Percentiles rank a stretch among this genome's conserved stretches.
Conservation (phyloP, 2,888 invertebrate species). For the Andrena hattorfiana region DNA sequence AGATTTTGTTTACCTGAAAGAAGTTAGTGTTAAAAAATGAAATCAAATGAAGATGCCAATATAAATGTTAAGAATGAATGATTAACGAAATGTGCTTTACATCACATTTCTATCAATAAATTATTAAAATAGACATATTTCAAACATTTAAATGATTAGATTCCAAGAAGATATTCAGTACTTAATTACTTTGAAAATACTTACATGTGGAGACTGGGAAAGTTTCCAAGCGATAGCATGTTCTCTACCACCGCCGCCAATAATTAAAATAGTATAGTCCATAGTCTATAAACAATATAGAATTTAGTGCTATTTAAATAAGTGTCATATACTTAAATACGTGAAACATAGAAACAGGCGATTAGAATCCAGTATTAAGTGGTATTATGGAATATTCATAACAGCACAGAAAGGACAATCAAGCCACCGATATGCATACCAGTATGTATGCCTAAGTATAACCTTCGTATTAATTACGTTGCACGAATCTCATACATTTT, state of each 20-base stretch:
- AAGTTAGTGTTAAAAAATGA: conserved; percentile 16
- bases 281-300: conserved; percentile 61
- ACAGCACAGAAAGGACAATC: neutral
- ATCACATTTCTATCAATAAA: neutral
- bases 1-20: conserved; percentile 89
- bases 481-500: neutral
- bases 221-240: conserved; percentile 98
- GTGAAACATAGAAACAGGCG: neutral
- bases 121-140: neutral
- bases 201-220: conserved; percentile 89
- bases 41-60: neutral
- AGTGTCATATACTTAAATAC: too few relatives aligned
- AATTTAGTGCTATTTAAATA: neutral
- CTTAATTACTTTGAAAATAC: conserved; percentile 33
- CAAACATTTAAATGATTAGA: neutral
- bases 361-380: neutral
- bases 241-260: conserved; percentile 98
- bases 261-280: conserved; percentile 89
- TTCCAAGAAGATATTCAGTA: conserved; percentile 1
- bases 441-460: conserved; percentile 11
- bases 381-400: neutral
- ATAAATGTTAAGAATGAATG: neutral
- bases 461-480: conserved; percentile 6
- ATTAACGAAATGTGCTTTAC: too few relatives aligned
- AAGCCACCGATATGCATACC: neutral